Conservation (phyloP, 2,797 vertebrate genomes). For the Morelia viridis region DNA sequence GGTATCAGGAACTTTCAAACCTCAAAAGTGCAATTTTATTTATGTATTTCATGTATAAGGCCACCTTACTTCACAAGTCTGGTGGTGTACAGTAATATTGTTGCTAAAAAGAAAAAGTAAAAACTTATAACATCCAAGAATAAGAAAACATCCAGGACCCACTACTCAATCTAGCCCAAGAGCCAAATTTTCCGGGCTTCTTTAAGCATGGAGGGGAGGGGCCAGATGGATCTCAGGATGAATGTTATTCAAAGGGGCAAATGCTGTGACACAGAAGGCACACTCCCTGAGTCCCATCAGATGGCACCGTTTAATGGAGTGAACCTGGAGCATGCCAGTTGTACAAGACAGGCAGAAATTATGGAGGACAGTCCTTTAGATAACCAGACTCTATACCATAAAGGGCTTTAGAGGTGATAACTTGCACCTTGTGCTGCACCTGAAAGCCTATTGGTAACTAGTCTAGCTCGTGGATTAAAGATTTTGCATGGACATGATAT, state of each 20-base stretch:
- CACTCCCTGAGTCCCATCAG: background rate
- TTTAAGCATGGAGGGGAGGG: background rate
- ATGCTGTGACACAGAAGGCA: background rate
- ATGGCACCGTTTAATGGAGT: background rate
- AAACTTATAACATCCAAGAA: background rate
- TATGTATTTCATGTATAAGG: background rate
- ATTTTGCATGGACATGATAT: background rate
- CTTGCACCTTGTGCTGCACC: background rate
- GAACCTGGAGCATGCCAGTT: background rate
- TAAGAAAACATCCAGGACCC: background rate
- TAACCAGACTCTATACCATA: background rate
- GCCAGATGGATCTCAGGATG: background rate
- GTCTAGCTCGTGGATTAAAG: background rate
- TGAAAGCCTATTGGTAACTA: background rate
- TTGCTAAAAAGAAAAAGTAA: background rate
- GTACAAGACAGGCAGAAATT: background rate
- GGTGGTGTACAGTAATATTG: background rate
- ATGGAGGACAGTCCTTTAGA: background rate
- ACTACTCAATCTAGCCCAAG: background rate
- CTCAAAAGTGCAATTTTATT: background rate
- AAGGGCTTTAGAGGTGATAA: background rate
- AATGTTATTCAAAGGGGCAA: background rate
- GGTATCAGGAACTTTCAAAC: background rate
- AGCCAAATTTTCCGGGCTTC: background rate
- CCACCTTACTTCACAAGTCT: background rate